Evolutionary conservation across 2,888 invertebrate genomes (phyloP).

Genomic region (Artemia sinica): DNA sequence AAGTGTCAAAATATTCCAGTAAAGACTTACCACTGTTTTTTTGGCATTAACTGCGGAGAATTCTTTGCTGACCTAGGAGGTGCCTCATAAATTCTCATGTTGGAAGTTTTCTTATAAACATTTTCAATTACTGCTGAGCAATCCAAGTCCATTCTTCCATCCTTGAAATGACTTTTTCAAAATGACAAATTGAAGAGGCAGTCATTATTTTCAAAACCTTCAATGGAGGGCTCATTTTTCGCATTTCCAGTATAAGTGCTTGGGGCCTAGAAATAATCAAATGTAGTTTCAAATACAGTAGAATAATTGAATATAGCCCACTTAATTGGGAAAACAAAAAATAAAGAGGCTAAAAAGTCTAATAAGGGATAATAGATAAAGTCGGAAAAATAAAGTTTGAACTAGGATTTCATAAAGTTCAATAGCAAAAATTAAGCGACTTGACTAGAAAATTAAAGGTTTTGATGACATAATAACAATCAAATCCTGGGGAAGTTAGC

Average conservation of each 20-base stretch:
- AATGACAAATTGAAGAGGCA: neutral
- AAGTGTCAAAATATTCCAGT: neutral
- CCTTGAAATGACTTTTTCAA: neutral
- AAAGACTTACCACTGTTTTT: constrained; percentile 1
- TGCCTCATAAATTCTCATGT: neutral
- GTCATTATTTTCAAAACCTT: neutral
- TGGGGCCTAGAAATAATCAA: neutral
- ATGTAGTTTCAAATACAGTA: too few relatives aligned
- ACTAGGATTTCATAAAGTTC: too few relatives aligned
- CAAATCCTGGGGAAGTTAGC: too few relatives aligned
- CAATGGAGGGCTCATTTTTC: neutral
- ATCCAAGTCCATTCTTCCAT: constrained; percentile 1
- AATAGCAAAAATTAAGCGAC: too few relatives aligned
- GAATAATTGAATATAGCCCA: too few relatives aligned
- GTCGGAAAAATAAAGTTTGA: too few relatives aligned
- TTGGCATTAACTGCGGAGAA: neutral
- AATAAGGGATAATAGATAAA: too few relatives aligned
- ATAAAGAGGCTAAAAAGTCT: too few relatives aligned
- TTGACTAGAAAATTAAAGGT: too few relatives aligned
- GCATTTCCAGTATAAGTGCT: constrained; percentile 2
- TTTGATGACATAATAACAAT: too few relatives aligned
- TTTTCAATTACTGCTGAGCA: constrained; percentile 3
- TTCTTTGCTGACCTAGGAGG: neutral
- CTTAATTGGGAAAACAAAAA: too few relatives aligned
- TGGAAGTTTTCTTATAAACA: constrained; percentile 11